A percentile compares a stretch with the other conserved stretches of the same genome.
Conservation (phyloP, 2,113 vertebrate genomes). For the Pseudopipra pipra region DNA sequence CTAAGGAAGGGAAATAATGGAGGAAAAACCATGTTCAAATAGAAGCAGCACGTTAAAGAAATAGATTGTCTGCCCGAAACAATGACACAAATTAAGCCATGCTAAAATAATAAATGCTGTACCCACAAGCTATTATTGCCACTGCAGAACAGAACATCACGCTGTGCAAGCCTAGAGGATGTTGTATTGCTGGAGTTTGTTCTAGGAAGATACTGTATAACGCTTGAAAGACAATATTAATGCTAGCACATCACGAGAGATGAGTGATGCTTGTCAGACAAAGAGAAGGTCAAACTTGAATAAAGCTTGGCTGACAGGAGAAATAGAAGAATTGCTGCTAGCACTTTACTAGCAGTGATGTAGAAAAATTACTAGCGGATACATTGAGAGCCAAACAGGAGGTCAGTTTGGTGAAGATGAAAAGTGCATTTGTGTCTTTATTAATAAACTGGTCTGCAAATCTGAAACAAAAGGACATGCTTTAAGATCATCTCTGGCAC, state of each 20-base stretch:
- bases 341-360: slow-evolving; percentile 17
- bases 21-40: neutral
- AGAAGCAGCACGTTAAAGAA: neutral
- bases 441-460: neutral
- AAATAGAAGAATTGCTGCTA: slow-evolving; percentile 40
- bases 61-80: neutral
- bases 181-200: neutral
- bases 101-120: neutral
- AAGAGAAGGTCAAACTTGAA: slow-evolving; percentile 50
- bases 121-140: slow-evolving; percentile 1
- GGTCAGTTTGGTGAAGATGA: neutral
- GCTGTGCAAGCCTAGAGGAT: neutral
- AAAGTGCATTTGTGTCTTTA: neutral
- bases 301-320: slow-evolving; percentile 32
- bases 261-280: slow-evolving; percentile 48
- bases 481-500: neutral
- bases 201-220: neutral
- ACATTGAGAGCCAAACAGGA: slow-evolving; percentile 1
- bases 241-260: slow-evolving; percentile 2
- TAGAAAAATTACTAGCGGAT: slow-evolving; percentile 30
- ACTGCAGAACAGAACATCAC: neutral
- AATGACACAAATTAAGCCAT: neutral
- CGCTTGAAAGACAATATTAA: neutral
- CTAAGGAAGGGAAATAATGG: neutral
- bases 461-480: neutral